Evolutionary conservation across 2,113 vertebrate genomes (phyloP).

Genomic region (Phoenicopterus ruber): DNA sequence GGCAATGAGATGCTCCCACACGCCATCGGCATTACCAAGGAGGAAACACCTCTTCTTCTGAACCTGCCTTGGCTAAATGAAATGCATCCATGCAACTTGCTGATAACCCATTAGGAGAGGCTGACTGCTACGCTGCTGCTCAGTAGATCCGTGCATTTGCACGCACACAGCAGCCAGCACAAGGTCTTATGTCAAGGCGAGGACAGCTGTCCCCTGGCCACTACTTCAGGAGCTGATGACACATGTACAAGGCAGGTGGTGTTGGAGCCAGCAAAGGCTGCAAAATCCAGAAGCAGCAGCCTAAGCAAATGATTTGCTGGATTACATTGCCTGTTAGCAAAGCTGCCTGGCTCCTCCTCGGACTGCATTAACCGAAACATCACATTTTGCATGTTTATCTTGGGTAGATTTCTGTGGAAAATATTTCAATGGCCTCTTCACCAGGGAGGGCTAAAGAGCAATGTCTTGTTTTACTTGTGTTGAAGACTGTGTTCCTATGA

Average conservation of each 20-base stretch:
- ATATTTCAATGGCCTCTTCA: not conserved
- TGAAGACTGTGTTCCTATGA: not conserved
- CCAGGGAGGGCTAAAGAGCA: not conserved
- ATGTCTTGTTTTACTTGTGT: not conserved
- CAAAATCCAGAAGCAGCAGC: not conserved
- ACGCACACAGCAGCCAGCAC: not conserved
- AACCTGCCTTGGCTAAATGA: not conserved
- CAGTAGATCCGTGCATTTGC: rapidly evolving
- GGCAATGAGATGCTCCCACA: not conserved
- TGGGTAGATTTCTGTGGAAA: not conserved
- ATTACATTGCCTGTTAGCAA: not conserved
- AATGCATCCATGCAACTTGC: not conserved
- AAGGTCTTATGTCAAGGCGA: not conserved
- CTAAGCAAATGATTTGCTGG: not conserved
- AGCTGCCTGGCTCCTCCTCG: not conserved
- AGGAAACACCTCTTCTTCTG: not conserved
- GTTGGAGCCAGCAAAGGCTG: not conserved
- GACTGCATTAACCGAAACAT: not conserved
- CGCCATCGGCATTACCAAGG: not conserved
- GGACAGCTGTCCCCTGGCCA: not conserved
- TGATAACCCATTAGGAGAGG: not conserved
- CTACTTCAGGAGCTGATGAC: not conserved
- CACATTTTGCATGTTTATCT: not conserved
- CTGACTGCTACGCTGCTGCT: rapidly evolving
- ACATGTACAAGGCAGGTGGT: not conserved